Evolutionary conservation across 2,797 vertebrate genomes (phyloP).

Genomic region (Pelobates cultripes): DNA sequence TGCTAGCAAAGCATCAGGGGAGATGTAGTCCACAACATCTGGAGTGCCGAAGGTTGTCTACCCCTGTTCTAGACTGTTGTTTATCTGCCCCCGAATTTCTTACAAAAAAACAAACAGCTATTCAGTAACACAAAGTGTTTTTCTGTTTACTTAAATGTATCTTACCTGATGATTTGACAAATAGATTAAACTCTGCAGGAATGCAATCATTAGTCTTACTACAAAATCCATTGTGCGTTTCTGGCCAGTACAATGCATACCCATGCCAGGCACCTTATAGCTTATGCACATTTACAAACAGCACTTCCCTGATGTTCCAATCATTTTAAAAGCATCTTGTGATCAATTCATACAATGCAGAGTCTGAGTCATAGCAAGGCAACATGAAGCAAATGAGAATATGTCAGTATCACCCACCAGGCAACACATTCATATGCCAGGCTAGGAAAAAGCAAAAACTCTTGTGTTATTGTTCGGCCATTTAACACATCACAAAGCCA

Average conservation of each 20-base stretch:
- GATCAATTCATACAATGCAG: conserved; percentile 33
- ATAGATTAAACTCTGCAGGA: not conserved
- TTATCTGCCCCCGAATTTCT: no score
- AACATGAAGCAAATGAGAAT: conserved; percentile 59
- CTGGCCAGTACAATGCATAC: conserved; percentile 2
- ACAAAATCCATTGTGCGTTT: not conserved
- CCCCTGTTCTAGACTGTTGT: no score
- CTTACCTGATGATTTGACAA: not conserved
- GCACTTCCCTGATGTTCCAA: conserved; percentile 3
- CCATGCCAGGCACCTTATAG: conserved; percentile 13
- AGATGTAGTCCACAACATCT: no score
- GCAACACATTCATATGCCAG: conserved; percentile 55
- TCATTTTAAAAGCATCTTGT: conserved; percentile 26
- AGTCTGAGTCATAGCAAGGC: conserved; percentile 55
- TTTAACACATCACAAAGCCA: conserved; percentile 60
- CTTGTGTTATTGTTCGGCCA: conserved; percentile 49
- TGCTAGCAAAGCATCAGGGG: no score
- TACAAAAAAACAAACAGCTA: not conserved
- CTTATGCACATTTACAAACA: conserved; percentile 11
- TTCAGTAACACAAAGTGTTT: not conserved
- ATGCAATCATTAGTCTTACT: not conserved
- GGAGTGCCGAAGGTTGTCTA: no score
- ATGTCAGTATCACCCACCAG: conserved; percentile 56
- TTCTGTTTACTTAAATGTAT: not conserved
- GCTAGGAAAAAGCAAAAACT: conserved; percentile 53